Conservation (phyloP, 2,888 invertebrate genomes). For the Iphiclides podalirius region DNA sequence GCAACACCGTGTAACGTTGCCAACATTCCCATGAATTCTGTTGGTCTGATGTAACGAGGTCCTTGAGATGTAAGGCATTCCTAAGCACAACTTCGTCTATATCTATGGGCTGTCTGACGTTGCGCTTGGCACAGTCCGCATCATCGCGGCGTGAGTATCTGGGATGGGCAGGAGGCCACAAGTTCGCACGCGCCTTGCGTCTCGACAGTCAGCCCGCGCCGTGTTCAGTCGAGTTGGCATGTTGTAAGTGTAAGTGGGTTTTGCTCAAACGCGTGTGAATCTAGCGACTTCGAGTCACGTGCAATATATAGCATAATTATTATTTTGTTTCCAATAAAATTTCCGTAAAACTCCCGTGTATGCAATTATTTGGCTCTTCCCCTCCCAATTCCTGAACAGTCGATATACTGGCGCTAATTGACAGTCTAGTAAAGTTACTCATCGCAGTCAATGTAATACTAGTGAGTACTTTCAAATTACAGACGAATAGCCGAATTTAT, state of each 20-base stretch:
- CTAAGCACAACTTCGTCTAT: conserved; percentile 7
- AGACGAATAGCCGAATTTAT: too few relatives aligned
- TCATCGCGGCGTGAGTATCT: too few relatives aligned
- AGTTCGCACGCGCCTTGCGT: not conserved
- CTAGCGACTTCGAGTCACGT: conserved; percentile 63
- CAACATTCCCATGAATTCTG: not conserved
- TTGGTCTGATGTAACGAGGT: too few relatives aligned
- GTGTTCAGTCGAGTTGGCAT: conserved; percentile 30
- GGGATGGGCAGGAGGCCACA: not conserved
- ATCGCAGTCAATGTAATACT: too few relatives aligned
- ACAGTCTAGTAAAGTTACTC: too few relatives aligned
- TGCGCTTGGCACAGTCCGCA: too few relatives aligned
- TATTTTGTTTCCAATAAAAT: conserved; percentile 80
- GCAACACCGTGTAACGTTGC: too few relatives aligned
- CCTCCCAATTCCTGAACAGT: too few relatives aligned
- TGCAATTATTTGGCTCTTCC: conserved; percentile 30
- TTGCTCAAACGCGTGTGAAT: conserved; percentile 65
- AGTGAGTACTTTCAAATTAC: too few relatives aligned
- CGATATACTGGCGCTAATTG: too few relatives aligned
- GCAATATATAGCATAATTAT: conserved; percentile 79
- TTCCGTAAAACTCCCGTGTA: conserved; percentile 48
- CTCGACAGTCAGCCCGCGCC: conserved; percentile 5
- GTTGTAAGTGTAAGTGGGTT: conserved; percentile 69
- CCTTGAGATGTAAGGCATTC: conserved; percentile 12
- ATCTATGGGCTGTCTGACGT: not conserved